Base-by-base conservation (phyloP, 2,888 invertebrate genomes). In the Meiosimyza platycephala region DNA sequence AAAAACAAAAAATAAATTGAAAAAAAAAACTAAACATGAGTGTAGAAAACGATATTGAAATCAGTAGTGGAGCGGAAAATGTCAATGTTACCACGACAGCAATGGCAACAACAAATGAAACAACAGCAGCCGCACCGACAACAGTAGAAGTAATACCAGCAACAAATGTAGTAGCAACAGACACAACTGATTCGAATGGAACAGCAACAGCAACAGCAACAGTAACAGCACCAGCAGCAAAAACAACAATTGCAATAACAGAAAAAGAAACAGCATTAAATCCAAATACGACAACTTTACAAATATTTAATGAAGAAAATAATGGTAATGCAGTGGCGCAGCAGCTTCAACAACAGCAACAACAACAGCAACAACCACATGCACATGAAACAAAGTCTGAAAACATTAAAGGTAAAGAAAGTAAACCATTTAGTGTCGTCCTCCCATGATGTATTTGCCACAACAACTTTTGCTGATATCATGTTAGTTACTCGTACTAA, bases 361-460 rank as follows among this genome's bases (percentile, higher is more conserved):
- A 73, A 71, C 76, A 76, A 62, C 73, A 71, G 55, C 54, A 60
- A 63, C 69, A 73, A 66, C 66, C 59, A 47, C 62, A 54, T 65
- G 48, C 13, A 28, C 54, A 65, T 59, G 67, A 69, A 68, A 73
- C 65, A 60, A 76, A 59, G 55, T 63, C 64, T 47, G 76, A 74
- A 55, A 76, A 76, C 68, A 75, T 72, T 72, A 79, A 78, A 79
- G 79, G 80, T 80, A 80, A 76, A 76, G 59, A 55, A 62, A 63
- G 55, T 13, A 59, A 75, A 65, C 22, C 28, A 51, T 40, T 40
- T 9, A 40, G 40, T 40, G 1, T 40, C 40, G 33, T 60, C 28
- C 18, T 22, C n/a, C 3, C 33, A 33, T 7, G 18, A 16, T 13
- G 52, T 48, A 55, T 15, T 60, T n/a, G 50, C 22, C 3, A 16